Conservation (phyloP, 2,113 vertebrate genomes). For the Xenopus laevis region DNA sequence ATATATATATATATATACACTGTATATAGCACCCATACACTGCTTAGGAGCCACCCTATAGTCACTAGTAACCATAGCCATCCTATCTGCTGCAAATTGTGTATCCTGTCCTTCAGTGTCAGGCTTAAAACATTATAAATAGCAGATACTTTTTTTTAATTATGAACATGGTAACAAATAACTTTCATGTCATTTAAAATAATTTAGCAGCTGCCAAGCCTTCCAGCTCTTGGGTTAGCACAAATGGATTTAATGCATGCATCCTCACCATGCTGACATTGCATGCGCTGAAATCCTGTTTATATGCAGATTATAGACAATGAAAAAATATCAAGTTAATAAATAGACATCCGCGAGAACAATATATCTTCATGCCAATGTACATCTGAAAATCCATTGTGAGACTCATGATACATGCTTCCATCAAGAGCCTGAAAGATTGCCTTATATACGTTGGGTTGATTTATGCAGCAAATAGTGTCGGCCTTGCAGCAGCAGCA, state of each 20-base stretch:
- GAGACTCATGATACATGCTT: not conserved
- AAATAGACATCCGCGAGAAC: not conserved
- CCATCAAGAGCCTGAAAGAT: slow-evolving; percentile 1
- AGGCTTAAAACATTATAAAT: no score
- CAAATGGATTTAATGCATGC: not conserved
- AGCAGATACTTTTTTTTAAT: no score
- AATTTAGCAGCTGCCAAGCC: not conserved
- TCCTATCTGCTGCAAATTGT: no score
- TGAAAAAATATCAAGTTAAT: not conserved
- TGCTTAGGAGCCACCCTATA: no score
- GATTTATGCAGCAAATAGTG: slow-evolving; percentile 30
- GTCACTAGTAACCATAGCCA: no score
- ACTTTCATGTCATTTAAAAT: not conserved
- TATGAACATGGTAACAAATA: not conserved
- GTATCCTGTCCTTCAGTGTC: no score
- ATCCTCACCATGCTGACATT: not conserved
- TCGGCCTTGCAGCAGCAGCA: slow-evolving; percentile 21
- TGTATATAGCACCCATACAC: no score
- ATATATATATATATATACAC: no score
- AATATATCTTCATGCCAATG: not conserved
- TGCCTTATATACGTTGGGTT: slow-evolving; percentile 20
- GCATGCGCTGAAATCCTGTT: not conserved
- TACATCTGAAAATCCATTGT: not conserved
- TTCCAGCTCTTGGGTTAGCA: not conserved
- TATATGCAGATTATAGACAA: not conserved